These are phyloP conservation scores for Nettapus auritus DNA, from an alignment of 2,113 vertebrate species.

Conservation along the genomic window DNA sequence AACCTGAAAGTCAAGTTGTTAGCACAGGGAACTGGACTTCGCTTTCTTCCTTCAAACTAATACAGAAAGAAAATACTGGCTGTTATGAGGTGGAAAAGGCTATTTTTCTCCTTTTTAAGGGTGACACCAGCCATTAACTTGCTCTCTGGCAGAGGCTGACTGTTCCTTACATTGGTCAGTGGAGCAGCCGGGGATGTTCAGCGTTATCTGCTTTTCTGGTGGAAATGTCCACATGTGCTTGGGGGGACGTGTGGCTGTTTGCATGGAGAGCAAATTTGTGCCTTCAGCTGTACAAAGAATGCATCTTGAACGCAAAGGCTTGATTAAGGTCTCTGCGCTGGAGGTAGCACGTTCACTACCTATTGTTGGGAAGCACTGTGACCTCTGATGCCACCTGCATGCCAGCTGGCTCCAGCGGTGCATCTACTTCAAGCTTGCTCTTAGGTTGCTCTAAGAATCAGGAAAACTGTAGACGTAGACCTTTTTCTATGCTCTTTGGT, in stretches of 20 bases:
- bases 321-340: neutral
- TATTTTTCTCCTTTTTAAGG: neutral
- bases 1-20: neutral
- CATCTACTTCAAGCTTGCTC: neutral
- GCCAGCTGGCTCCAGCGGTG: fast-evolving
- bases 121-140: neutral
- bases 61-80: neutral
- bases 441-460: neutral
- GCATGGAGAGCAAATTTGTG: neutral
- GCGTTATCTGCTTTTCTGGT: neutral
- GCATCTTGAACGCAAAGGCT: neutral
- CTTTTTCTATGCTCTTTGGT: neutral
- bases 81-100: neutral
- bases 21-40: neutral
- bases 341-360: neutral
- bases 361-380: fast-evolving
- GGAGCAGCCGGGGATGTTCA: neutral
- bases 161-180: neutral
- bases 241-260: neutral
- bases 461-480: neutral
- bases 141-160: neutral
- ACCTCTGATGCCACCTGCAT: neutral
- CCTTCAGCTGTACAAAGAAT: neutral
- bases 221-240: neutral
- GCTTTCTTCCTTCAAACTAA: neutral